Evolutionary conservation across 1,140 invertebrate genomes (phyloP), one percentile per base, ranked within the genome.

Genomic region (Chironomus striatipennis): DNA sequence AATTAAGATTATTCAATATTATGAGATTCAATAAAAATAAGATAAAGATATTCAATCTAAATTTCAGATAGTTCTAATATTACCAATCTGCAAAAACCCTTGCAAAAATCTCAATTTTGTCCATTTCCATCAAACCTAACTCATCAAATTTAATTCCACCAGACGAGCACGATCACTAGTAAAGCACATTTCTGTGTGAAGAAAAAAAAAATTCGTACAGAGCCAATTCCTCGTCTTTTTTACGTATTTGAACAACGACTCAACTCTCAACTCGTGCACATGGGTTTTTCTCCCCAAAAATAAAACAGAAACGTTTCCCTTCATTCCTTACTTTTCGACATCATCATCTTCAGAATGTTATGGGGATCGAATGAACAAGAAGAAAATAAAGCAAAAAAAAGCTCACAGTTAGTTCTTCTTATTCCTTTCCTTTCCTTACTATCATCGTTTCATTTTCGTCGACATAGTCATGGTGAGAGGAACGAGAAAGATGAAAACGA

Each of bases 371-470:
- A 34, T 34, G 24, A 34, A 34, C 1, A 34, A 34, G 24, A 12
- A n/a, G 47, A 57, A 18, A 12, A 21, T 20, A 70, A 34, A 34
- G 24, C 1, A n/a, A 7, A 57, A 18, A 12, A 21, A 70, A 70
- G 65, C 65, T 70, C 65, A 70, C 18, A 70, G 65, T 70, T 70
- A 70, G 65, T 70, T 70, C 18, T 70, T 70, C n/a, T 67, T 67
- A 7, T 18, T 47, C 8, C 15, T 4, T 47, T 15, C 15, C 43
- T 47, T 15, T 47, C 42, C 15, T n/a, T 57, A 57, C 47, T 57
- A 47, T 47, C 24, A 34, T 34, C 24, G 24, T 34, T 34, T 34
- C 24, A 34, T 34, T 34, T 34, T 34, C 24, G 24, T 34, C 47
- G n/a, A 12, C 47, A 57, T 57, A 12, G n/a, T 57, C 47, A 57